phyloP scores from a whole-genome alignment of 1,140 invertebrate species.

The Aplysia californica region DNA sequence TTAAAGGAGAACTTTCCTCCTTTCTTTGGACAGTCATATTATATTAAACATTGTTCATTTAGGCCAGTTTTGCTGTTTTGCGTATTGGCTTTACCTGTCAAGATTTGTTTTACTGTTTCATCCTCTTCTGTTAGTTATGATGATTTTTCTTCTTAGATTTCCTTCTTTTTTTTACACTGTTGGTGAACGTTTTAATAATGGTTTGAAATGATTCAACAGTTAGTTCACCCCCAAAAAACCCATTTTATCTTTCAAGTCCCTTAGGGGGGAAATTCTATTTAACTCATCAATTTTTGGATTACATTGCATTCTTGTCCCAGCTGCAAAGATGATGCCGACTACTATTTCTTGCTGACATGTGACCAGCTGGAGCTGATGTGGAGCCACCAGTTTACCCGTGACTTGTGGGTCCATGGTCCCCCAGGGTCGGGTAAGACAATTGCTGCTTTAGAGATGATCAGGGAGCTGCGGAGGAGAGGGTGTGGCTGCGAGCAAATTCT shows the following conservation, averaged over 20 bases:
- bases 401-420: slow-evolving; percentile 58
- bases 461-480: slow-evolving; percentile 31
- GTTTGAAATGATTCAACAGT: too few relatives aligned
- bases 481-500: not conserved
- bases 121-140: too few relatives aligned
- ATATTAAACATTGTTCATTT: too few relatives aligned
- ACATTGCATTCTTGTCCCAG: too few relatives aligned
- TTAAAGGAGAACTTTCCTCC: too few relatives aligned
- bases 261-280: not conserved
- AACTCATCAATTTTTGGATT: too few relatives aligned
- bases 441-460: slow-evolving; percentile 52
- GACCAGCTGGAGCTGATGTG: slow-evolving; percentile 58
- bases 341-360: slow-evolving; percentile 34
- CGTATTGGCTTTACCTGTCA: too few relatives aligned
- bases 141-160: not conserved
- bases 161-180: not conserved
- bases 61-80: too few relatives aligned
- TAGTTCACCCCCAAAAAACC: too few relatives aligned
- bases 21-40: too few relatives aligned
- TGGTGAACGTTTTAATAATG: too few relatives aligned
- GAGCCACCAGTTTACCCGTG: slow-evolving; percentile 51
- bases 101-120: too few relatives aligned
- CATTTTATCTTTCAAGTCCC: not conserved
- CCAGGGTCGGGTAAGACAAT: slow-evolving; percentile 54
- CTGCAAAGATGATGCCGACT: not conserved